Conservation (phyloP, 2,113 vertebrate genomes). For the Paracanthobrama guichenoti region DNA sequence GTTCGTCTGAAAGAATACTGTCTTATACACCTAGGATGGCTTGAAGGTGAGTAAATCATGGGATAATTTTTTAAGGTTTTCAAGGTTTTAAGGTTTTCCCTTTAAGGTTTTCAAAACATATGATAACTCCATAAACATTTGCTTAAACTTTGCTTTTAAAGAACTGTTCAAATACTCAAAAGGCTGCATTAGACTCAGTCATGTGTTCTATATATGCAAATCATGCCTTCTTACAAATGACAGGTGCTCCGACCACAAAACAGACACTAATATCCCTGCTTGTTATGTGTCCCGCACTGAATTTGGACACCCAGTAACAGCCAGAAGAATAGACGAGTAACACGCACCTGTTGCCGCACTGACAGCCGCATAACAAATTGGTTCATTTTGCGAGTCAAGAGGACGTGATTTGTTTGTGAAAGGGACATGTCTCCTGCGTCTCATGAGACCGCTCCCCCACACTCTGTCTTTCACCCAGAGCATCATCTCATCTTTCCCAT, state of each 20-base stretch:
- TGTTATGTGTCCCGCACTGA: slow-evolving; percentile 24
- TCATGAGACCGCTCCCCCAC: slow-evolving; percentile 25
- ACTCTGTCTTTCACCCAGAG: slow-evolving; percentile 16
- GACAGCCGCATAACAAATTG: slow-evolving; percentile 44
- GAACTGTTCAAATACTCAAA: too few species aligned
- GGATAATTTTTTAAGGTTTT: too few species aligned
- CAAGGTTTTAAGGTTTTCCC: too few species aligned
- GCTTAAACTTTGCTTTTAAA: background rate
- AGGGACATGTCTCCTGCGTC: background rate
- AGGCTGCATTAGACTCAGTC: too few species aligned
- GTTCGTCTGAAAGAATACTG: too few species aligned
- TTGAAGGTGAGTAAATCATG: too few species aligned
- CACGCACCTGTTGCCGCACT: slow-evolving; percentile 37
- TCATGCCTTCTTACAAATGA: background rate
- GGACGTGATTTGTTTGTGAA: slow-evolving; percentile 46
- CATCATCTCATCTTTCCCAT: slow-evolving; percentile 38
- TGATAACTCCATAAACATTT: background rate
- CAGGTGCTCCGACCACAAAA: background rate
- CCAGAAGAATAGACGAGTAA: background rate
- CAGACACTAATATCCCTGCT: slow-evolving; percentile 7
- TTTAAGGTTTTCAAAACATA: too few species aligned
- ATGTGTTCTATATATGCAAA: slow-evolving; percentile 1
- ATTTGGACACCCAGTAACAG: slow-evolving; percentile 23
- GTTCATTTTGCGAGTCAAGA: slow-evolving; percentile 44
- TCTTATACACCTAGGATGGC: too few species aligned